Base-by-base conservation (phyloP, 2,797 vertebrate genomes). In the Syndactyla subalaris region DNA sequence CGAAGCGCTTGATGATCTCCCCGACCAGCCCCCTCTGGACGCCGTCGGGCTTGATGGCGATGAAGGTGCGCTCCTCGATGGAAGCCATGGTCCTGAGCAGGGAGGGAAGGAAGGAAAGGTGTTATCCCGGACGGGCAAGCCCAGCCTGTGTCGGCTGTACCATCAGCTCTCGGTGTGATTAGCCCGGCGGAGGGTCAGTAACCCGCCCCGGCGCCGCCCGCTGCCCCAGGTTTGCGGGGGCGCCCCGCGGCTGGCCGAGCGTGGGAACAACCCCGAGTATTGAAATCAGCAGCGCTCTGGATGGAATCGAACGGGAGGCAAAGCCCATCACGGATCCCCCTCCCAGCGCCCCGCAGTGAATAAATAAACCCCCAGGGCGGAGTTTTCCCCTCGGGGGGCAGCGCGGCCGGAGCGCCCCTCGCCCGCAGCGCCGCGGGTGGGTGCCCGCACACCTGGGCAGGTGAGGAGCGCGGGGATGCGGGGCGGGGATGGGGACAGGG, bases 21-120 rank as follows among this genome's bases (percentile, higher is more conserved):
- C 99, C 99, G 8, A 99, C 93, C 11, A 99, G 97, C 23, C 99
- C 98, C 22, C 99, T 96, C 97, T 99, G 99, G 71, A 99, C 99
- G 2, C 99, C 99, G 2, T 99, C 99, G 0, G 99, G 99, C 92
- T 99, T 99, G 98, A 99, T 98, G 71, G 99, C 99, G 5, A 99
- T 98, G 95, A 99, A 99, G 3, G 99, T 99, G 32, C 98, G 98
- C 67, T 99, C 99, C 0, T 97, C 57, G 23, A 96, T 89, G 51
- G 94, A 96, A 59, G 98, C 97, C 98, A 99, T 99, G 20, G 90
- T 96, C 76, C 97, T 97, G 54, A 23, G 3, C 7, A n/a, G n/a
- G 36, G n/a, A n/a, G n/a, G 36, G 34, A 38, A 30, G 51, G n/a
- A 89, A 63, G 17, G 21, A 8, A 55, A 77, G 10, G 5, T 16